These are phyloP conservation scores for Sebastes hopkinsi DNA, from an alignment of 2,797 vertebrate species.

Conservation along the genomic window DNA sequence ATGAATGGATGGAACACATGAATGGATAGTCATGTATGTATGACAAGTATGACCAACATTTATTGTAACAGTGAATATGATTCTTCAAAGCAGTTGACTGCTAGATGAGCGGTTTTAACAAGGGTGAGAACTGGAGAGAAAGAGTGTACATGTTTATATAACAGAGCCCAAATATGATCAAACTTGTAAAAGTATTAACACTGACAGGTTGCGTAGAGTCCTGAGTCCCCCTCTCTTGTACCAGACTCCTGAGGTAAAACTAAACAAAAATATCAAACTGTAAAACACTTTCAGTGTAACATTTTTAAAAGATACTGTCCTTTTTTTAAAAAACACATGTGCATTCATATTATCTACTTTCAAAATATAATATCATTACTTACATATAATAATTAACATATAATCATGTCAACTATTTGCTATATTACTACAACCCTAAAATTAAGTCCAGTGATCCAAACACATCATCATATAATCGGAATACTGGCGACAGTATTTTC, in stretches of 20 bases:
- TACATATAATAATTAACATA: not conserved
- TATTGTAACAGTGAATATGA: not conserved
- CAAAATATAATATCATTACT: not conserved
- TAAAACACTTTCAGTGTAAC: not conserved
- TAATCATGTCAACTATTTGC: too few relatives aligned
- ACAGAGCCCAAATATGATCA: not conserved
- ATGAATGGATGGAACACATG: not conserved
- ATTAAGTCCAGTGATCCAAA: too few relatives aligned
- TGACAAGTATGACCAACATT: not conserved
- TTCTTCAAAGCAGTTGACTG: not conserved
- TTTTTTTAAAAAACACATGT: not conserved
- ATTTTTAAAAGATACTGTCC: not conserved
- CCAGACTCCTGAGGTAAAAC: constrained; percentile 1
- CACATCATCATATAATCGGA: too few relatives aligned
- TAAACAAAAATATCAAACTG: not conserved
- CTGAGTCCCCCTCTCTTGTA: too few relatives aligned
- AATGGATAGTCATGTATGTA: not conserved
- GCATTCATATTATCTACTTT: too few relatives aligned
- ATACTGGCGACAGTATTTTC: too few relatives aligned
- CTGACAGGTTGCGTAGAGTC: not conserved
- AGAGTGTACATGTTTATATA: not conserved
- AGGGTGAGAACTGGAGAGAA: not conserved
- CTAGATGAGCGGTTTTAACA: not conserved
- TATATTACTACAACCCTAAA: too few relatives aligned
- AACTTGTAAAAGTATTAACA: not conserved